Base-by-base conservation (phyloP, 2,888 invertebrate genomes). In the Orthosia gothica region DNA sequence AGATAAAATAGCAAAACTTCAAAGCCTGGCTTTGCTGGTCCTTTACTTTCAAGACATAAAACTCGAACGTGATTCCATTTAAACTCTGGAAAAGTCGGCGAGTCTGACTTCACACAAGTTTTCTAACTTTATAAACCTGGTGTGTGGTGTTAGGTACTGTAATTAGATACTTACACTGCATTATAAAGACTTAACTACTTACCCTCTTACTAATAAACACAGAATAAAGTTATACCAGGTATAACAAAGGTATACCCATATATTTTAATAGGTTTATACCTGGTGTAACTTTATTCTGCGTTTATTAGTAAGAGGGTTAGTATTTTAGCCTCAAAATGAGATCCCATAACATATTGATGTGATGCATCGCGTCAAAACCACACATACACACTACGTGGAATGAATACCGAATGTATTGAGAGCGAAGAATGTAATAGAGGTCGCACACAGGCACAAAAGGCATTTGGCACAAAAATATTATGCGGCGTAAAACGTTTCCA, bases 341-440 rank as follows among this genome's bases (percentile, higher is more conserved):
- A 45, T 45, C 66, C 5, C 45, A 52, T 75, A 32, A 52, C 18
- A 75, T 61, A 32, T 32, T 52, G 32, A 67, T 67, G 50, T 32
- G 50, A 74, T 75, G 67, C 66, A 75, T 66, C 26, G 13, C 57
- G 9, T 58, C 49, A 58, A 58, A 23, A 66, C 57, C 50, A 75
- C 52, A 47, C 49, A 26, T n/a, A n/a, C n/a, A 13, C 12, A 15
- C 13, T 66, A 75, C 57, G 63, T 67, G 32, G 32, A 32, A 32
- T 32, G 32, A 64, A 77, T 78, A 62, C 13, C 23, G 13, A 32
- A 50, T 58, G 13, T 59, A 75, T 67, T 45, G 67, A 20, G 63
- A 16, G 7, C 40, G 3, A 58, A 59, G 59, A 62, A 67, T 79
- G 61, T 79, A 73, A 79, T 63, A 59, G 18, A 32, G 45, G 32